These are phyloP conservation scores for Syritta pipiens DNA, from an alignment of 2,888 invertebrate species.

Conservation along the genomic window DNA sequence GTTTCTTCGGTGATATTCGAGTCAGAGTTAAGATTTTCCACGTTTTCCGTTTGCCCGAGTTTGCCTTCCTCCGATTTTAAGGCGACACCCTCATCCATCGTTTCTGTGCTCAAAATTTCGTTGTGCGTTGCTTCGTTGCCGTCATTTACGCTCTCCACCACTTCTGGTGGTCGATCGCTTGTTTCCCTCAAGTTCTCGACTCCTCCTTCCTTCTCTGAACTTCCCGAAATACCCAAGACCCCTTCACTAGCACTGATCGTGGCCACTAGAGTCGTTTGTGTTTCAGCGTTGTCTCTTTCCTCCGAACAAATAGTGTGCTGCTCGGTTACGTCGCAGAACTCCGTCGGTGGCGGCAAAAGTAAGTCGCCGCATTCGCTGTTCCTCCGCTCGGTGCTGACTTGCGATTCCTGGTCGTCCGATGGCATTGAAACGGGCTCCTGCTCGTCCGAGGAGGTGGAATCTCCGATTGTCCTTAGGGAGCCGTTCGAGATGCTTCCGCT, in stretches of 20 bases:
- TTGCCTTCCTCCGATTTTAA: too few relatives aligned
- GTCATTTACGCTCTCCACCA: neutral
- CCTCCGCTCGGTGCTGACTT: neutral
- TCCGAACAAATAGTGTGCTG: slow-evolving; percentile 14
- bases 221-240: neutral
- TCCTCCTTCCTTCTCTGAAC: neutral
- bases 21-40: too few relatives aligned
- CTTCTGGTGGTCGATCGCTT: neutral
- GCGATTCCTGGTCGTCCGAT: slow-evolving; percentile 26
- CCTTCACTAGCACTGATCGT: neutral
- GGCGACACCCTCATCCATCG: neutral
- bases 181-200: too few relatives aligned
- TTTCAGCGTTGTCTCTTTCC: neutral
- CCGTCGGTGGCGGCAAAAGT: slow-evolving; percentile 41
- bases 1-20: too few relatives aligned
- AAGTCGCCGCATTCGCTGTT: neutral
- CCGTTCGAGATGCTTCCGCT: slow-evolving; percentile 54
- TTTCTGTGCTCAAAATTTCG: neutral
- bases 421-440: too few relatives aligned
- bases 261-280: slow-evolving; percentile 19
- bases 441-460: slow-evolving; percentile 23
- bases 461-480: slow-evolving; percentile 39
- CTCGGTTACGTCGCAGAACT: slow-evolving; percentile 37
- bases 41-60: too few relatives aligned
- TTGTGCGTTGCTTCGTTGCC: neutral